A percentile compares a stretch with the other conserved stretches of the same genome.
Evolutionary conservation across 2,888 invertebrate genomes (phyloP).

Genomic region (Ligdia adustata): DNA sequence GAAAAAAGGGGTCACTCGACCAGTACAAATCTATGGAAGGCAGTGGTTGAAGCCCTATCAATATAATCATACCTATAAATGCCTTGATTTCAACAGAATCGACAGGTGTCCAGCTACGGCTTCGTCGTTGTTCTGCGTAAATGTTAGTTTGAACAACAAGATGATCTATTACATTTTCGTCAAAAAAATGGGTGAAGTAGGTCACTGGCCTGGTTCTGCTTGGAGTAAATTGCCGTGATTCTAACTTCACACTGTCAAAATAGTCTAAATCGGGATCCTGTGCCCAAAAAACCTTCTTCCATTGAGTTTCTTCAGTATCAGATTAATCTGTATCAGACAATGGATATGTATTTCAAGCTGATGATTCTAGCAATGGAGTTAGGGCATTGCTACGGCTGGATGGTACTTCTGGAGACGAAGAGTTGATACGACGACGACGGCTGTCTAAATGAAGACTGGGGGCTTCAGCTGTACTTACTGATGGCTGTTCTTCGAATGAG

Average conservation of each 20-base stretch:
- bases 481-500: neutral
- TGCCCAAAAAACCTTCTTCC: neutral
- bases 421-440: no score
- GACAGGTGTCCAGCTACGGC: slow-evolving; percentile 31
- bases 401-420: no score
- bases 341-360: neutral
- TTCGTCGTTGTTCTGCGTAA: no score
- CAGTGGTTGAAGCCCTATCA: slow-evolving; percentile 37
- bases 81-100: slow-evolving; percentile 32
- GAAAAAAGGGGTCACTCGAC: slow-evolving; percentile 37
- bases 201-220: no score
- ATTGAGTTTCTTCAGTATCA: neutral
- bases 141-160: no score
- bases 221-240: no score
- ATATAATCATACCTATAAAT: slow-evolving; percentile 39
- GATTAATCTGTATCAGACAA: neutral
- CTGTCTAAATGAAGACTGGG: neutral
- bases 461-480: neutral
- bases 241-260: no score
- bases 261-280: neutral
- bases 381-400: neutral
- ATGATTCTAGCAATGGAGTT: neutral
- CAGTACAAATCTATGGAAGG: slow-evolving; percentile 39
- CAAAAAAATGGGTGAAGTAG: no score
- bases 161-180: no score